These are phyloP conservation scores for Saccostrea glomerata DNA, from an alignment of 1,140 invertebrate genomes.

Conservation along the genomic window DNA sequence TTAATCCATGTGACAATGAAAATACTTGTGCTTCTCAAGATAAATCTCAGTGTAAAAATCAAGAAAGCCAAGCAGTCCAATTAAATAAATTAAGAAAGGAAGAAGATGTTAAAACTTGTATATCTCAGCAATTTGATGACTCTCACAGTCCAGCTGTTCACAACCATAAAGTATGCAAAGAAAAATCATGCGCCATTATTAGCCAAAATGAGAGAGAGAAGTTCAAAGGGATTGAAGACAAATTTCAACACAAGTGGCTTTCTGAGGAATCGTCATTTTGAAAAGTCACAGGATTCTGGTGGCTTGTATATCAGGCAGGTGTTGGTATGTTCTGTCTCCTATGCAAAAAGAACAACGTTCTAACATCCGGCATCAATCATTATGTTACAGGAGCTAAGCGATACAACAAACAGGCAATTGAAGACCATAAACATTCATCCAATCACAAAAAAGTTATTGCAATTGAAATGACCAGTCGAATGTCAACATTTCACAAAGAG, in stretches of 20 bases:
- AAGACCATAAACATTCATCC: slow-evolving; percentile 41
- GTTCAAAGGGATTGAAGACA: slow-evolving; percentile 26
- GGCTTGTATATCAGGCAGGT: slow-evolving; percentile 41
- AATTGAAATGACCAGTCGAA: slow-evolving; percentile 36
- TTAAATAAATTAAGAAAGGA: too few species aligned
- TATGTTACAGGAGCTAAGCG: slow-evolving; percentile 40
- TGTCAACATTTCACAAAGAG: slow-evolving; percentile 48
- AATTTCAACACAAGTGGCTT: slow-evolving; percentile 48
- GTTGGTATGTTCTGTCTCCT: slow-evolving; percentile 48
- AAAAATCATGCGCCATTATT: slow-evolving; percentile 30
- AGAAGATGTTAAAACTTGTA: too few species aligned
- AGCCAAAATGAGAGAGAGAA: slow-evolving; percentile 10
- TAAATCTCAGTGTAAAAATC: too few species aligned
- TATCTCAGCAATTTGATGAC: too few species aligned
- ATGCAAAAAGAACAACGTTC: slow-evolving; percentile 43
- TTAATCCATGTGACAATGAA: too few species aligned
- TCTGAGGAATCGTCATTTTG: slow-evolving; percentile 4
- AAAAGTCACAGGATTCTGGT: slow-evolving; percentile 39
- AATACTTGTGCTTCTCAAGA: too few species aligned
- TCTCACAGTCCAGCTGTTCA: slow-evolving; percentile 3
- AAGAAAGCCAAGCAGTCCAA: too few species aligned
- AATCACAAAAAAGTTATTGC: slow-evolving; percentile 43
- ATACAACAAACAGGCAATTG: slow-evolving; percentile 43
- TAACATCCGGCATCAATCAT: slow-evolving; percentile 43
- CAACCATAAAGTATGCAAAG: slow-evolving; percentile 36